Base-by-base conservation (phyloP, 2,888 invertebrate genomes). In the Timema cristinae region DNA sequence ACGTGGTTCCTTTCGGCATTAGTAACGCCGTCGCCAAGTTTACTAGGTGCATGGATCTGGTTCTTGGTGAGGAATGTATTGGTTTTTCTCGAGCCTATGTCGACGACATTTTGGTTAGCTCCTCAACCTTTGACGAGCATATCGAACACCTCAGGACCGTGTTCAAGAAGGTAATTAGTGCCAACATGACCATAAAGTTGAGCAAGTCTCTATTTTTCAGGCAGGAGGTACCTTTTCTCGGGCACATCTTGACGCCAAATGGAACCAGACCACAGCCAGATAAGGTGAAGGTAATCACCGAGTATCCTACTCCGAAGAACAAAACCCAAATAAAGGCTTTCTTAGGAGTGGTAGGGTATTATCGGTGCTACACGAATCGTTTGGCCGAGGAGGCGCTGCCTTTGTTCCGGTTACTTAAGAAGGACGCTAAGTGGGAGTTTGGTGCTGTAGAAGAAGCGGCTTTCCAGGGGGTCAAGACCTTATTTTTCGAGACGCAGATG, bases 1-100 rank as follows among this genome's bases (percentile, higher is more conserved):
- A 47, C 0, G 69, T 51, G 8, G 16, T 76, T 13, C 76, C 75
- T 2, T 76, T 76, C 63, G 76, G 75, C n/a, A 10, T 69, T 6
- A 49, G 50, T 49, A 69, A 54, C 9, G 61, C 61, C 59, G 69
- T 61, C 4, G 69, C 69, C 1, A 50, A 59, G 16, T 69, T 69
- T 13, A 56, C 59, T 1, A 2, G 47, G 8, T 69, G 63, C 15
- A 56, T 70, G n/a, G 59, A 59, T 6, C 13, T 7, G 5, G 48
- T 56, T 13, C 13, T 69, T 48, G 69, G 69, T 32, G 48, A 47
- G 10, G 61, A 69, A 6, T 50, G 51, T 7, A 6, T 5, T 2
- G 51, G n/a, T 6, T 69, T 61, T 50, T 32, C 49, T 1, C 56
- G 59, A 13, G 56, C 15, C 1, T 61, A 69, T 49, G 59, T 69